Conservation (phyloP, 2,113 vertebrate genomes). For the Chaetorhynchus papuensis region DNA sequence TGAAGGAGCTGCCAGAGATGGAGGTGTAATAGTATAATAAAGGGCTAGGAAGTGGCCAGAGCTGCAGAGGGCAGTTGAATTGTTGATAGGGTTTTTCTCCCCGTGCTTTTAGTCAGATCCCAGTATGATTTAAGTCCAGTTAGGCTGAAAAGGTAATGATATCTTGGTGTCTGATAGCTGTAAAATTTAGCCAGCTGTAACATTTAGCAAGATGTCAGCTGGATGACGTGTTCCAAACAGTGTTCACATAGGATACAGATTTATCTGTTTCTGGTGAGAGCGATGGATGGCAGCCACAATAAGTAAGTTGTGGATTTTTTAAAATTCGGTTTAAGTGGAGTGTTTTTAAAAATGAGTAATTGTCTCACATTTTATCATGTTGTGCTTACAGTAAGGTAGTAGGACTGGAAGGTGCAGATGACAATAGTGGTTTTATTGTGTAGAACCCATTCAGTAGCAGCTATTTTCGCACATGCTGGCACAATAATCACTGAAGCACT, state of each 20-base stretch:
- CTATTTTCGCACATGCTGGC: neutral
- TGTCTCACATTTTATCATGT: neutral
- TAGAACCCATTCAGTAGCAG: neutral
- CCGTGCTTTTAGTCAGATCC: neutral
- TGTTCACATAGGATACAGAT: neutral
- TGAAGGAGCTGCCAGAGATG: neutral
- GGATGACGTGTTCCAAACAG: neutral
- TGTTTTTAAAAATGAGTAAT: neutral
- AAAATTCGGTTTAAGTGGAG: neutral
- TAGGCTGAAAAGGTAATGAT: neutral
- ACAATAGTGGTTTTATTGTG: neutral
- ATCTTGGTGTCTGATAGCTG: neutral
- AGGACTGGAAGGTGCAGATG: neutral
- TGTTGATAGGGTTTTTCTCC: neutral
- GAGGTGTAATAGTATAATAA: neutral
- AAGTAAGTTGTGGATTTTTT: neutral
- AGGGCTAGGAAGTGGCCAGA: neutral
- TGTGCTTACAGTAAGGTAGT: neutral
- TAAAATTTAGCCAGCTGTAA: neutral
- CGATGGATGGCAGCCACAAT: neutral
- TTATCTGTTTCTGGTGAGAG: neutral
- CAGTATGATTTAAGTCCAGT: neutral
- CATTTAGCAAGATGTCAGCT: neutral
- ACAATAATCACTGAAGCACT: neutral
- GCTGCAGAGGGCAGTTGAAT: neutral